These are phyloP conservation scores for Isaurus tuberculatus DNA, from an alignment of 92 coral and sea anemone species.

Conservation along the genomic window DNA sequence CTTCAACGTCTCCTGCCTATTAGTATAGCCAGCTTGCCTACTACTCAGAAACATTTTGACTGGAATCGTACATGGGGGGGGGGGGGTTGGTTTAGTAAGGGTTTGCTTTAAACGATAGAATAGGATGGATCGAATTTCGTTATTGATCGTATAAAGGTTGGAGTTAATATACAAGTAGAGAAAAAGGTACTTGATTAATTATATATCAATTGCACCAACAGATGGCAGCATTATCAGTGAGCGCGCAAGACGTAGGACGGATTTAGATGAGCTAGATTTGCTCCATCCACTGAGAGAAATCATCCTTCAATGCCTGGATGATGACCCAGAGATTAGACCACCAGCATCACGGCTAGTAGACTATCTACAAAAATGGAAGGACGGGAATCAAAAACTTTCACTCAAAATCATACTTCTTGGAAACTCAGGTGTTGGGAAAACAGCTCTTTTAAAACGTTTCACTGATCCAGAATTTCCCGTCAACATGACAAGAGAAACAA, in stretches of 20 bases:
- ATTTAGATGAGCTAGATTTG: conserved; percentile 57
- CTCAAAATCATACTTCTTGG: conserved; percentile 59
- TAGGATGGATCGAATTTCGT: too few relatives aligned
- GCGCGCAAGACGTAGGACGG: conserved; percentile 55
- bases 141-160: too few relatives aligned
- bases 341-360: conserved; percentile 6
- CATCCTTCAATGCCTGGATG: conserved; percentile 69
- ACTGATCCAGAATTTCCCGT: conserved; percentile 36
- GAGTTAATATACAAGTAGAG: too few relatives aligned
- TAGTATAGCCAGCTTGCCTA: too few relatives aligned
- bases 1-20: too few relatives aligned
- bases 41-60: too few relatives aligned
- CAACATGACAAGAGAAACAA: conserved; percentile 27
- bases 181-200: too few relatives aligned
- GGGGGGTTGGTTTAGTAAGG: too few relatives aligned
- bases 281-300: conserved; percentile 61
- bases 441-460: conserved; percentile 45
- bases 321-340: conserved; percentile 53
- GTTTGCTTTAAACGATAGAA: too few relatives aligned
- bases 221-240: conserved; percentile 50
- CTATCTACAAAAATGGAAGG: conserved; percentile 45
- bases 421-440: conserved; percentile 61
- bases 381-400: conserved; percentile 32
- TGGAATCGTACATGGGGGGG: too few relatives aligned
- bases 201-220: conserved; percentile 26